Evolutionary conservation across 2,113 vertebrate species (phyloP), one percentile per base, ranked within the genome.

Genomic region (Trogon melanurus): DNA sequence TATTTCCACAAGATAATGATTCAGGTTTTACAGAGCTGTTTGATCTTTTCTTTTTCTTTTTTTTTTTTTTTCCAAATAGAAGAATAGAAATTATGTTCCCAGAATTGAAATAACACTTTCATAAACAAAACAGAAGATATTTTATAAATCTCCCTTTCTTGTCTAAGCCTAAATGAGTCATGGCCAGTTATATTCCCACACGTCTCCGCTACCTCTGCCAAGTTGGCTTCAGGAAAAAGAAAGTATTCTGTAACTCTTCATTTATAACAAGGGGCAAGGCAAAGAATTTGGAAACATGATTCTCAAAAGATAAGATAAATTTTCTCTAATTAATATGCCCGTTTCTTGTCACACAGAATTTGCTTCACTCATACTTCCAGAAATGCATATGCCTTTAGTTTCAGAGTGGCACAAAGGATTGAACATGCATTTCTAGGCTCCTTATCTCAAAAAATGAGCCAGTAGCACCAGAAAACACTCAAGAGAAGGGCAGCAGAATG

Each of bases 91-190:
- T 74, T 81, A 79, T 58, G 16, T 13, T 88, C 56, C 32, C n/a
- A 86, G 48, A 76, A 89, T 25, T 69, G 57, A 93, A 94, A 92
- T 6, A 92, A n/a, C 9, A 47, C 41, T 86, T 67, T 45, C 27
- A 81, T 79, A 91, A 96, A 95, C 83, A 91, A 91, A 92, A 53
- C 10, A 69, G 16, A 85, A 82, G 54, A 25, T 51, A 86, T 81
- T 94, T 89, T 92, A 72, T 85, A 90, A 74, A 91, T 83, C 18
- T 67, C 85, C 27, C 19, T 88, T 92, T 80, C 79, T 82, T 65
- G 22, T 84, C 61, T 87, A 79, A 66, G 50, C 3, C 5, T 84
- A 80, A 94, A 85, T 85, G 84, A 93, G 54, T 95, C 88, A 91
- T 92, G 78, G 89, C 69, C 92, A 93, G 45, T 61, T 95, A 65